Conservation (phyloP, 2,888 invertebrate species). For the Tuberolachnus salignus region DNA sequence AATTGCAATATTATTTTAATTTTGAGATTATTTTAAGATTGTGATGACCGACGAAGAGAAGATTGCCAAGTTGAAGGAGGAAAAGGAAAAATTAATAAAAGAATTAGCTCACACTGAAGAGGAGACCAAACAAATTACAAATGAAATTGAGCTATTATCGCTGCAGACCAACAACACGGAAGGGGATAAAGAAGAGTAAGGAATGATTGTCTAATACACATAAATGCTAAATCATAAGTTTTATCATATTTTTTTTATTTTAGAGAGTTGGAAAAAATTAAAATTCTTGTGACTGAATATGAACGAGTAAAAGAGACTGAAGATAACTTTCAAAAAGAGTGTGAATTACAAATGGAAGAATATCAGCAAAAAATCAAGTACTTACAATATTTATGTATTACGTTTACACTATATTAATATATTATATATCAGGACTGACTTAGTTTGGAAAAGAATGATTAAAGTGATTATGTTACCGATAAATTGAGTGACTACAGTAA, state of each 20-base stretch:
- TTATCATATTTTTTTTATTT: background rate
- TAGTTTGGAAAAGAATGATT: no score
- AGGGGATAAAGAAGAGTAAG: constrained; percentile 48
- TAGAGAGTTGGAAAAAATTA: constrained; percentile 37
- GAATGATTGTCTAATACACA: background rate
- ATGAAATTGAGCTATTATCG: constrained; percentile 35
- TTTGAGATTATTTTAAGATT: constrained; percentile 8
- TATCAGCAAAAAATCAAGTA: constrained; percentile 62
- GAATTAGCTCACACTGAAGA: constrained; percentile 14
- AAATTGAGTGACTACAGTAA: no score
- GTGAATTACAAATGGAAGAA: constrained; percentile 69
- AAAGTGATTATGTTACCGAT: no score
- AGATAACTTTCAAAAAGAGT: constrained; percentile 75
- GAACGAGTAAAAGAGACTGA: constrained; percentile 77
- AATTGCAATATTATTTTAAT: background rate
- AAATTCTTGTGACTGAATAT: constrained; percentile 63
- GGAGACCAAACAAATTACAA: constrained; percentile 24
- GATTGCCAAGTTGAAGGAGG: constrained; percentile 39
- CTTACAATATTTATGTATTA: background rate
- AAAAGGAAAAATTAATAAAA: constrained; percentile 37
- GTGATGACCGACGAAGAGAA: constrained; percentile 40
- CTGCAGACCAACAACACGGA: constrained; percentile 11
- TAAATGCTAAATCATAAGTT: background rate
- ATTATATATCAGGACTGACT: no score
- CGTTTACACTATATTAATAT: no score